These are phyloP conservation scores for Drosophila borealis DNA, from an alignment of 2,888 invertebrate genomes.

Conservation along the genomic window DNA sequence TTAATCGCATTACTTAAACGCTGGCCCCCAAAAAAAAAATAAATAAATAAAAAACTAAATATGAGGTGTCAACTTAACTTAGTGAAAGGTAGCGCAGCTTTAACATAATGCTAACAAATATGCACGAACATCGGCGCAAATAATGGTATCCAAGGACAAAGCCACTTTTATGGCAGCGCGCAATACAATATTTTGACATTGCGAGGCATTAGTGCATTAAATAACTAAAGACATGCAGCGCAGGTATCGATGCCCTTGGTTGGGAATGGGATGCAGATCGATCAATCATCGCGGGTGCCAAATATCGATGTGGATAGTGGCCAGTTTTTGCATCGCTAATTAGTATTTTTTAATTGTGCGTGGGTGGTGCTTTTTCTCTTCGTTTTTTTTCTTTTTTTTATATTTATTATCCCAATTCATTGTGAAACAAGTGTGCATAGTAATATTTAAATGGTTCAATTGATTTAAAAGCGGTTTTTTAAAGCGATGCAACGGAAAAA, in stretches of 20 bases:
- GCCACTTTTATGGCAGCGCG: conserved; percentile 13
- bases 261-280: conserved; percentile 2
- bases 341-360: background rate
- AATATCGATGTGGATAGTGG: background rate
- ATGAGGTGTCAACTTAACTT: conserved; percentile 83
- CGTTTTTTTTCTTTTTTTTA: background rate
- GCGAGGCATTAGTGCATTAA: conserved; percentile 55
- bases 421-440: background rate
- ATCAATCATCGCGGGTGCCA: conserved; percentile 1
- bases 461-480: background rate
- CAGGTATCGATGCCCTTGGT: background rate
- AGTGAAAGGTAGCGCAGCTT: conserved; percentile 72
- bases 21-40: conserved; percentile 52
- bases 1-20: conserved; percentile 63
- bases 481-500: background rate
- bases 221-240: background rate
- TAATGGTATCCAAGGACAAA: conserved; percentile 41
- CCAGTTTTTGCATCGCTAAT: conserved; percentile 9
- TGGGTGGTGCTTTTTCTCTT: background rate
- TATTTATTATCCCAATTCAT: background rate
- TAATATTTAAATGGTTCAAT: background rate
- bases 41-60: too few species aligned
- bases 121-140: conserved; percentile 1
- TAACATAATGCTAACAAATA: conserved; percentile 74
- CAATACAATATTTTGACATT: conserved; percentile 72